Percentiles rank a stretch among this genome's conserved stretches.
Evolutionary conservation across 2,113 vertebrate species (phyloP).

Genomic region (Cyanoliseus patagonus): DNA sequence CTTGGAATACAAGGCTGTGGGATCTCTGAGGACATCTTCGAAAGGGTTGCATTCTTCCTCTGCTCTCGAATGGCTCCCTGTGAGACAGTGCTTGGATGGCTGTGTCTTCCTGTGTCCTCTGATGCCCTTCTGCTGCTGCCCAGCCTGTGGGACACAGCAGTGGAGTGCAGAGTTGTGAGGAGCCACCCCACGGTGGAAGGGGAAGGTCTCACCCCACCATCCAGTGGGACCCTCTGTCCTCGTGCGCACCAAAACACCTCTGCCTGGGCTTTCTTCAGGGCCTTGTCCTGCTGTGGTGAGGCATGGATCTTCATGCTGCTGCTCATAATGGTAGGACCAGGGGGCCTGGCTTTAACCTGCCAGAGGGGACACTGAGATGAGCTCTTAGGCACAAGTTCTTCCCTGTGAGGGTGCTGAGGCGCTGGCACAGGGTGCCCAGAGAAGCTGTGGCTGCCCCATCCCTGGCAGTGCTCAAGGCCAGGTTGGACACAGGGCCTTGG

Average conservation of each 20-base stretch:
- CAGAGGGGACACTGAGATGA: background rate
- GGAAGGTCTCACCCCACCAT: background rate
- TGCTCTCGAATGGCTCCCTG: background rate
- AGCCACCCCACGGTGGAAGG: accelerated
- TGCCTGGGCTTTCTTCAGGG: background rate
- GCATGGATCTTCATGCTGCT: background rate
- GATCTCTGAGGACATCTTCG: background rate
- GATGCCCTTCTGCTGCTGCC: background rate
- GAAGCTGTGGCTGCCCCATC: background rate
- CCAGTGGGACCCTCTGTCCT: background rate
- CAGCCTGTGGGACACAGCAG: accelerated
- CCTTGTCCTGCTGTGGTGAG: background rate
- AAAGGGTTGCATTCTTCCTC: background rate
- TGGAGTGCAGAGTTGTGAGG: background rate
- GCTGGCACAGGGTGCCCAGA: background rate
- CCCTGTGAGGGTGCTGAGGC: background rate
- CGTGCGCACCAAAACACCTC: background rate
- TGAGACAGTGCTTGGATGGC: background rate
- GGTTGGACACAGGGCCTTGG: background rate
- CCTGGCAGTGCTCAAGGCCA: background rate
- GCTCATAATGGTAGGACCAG: background rate
- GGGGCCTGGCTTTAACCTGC: background rate
- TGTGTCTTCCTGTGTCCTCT: accelerated
- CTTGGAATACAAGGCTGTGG: background rate
- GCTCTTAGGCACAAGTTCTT: background rate